These are phyloP conservation scores for Cynoglossus semilaevis DNA, from an alignment of 2,113 vertebrate species.

Conservation along the genomic window DNA sequence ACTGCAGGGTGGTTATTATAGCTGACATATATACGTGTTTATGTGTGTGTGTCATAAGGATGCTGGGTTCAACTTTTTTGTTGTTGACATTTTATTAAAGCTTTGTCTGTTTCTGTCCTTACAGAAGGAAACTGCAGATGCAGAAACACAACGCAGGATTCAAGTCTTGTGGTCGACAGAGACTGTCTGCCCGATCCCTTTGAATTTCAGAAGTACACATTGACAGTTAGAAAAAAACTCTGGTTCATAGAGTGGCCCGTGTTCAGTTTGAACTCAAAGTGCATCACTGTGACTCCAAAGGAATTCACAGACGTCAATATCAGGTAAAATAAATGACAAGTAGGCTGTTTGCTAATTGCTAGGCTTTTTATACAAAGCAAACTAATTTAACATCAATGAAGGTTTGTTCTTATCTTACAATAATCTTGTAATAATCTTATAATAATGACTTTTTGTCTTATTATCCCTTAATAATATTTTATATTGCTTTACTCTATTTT, in stretches of 20 bases:
- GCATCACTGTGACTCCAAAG: constrained; percentile 63
- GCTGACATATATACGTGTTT: too few relatives aligned
- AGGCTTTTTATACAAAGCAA: too few relatives aligned
- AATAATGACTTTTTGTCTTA: too few relatives aligned
- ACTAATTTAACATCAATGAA: too few relatives aligned
- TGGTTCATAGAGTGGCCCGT: constrained; percentile 50
- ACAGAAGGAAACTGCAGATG: constrained; percentile 68
- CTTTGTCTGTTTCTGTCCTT: constrained; percentile 15
- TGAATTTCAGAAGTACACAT: constrained; percentile 53
- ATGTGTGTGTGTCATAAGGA: not conserved
- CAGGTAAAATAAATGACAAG: constrained; percentile 47
- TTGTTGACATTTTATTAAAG: not conserved
- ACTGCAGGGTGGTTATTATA: too few relatives aligned
- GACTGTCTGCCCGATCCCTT: constrained; percentile 70
- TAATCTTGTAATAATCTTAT: too few relatives aligned
- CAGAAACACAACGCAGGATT: constrained; percentile 21
- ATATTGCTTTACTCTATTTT: too few relatives aligned
- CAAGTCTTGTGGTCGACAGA: constrained; percentile 48
- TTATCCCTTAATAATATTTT: too few relatives aligned
- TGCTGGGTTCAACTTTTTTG: not conserved
- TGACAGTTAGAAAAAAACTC: constrained; percentile 42
- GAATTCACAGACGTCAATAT: constrained; percentile 59
- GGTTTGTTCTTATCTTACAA: too few relatives aligned
- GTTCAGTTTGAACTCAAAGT: constrained; percentile 49
- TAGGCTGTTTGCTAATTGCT: too few relatives aligned